Conservation (phyloP, 2,113 vertebrate species). For the Emydocephalus ijimae region DNA sequence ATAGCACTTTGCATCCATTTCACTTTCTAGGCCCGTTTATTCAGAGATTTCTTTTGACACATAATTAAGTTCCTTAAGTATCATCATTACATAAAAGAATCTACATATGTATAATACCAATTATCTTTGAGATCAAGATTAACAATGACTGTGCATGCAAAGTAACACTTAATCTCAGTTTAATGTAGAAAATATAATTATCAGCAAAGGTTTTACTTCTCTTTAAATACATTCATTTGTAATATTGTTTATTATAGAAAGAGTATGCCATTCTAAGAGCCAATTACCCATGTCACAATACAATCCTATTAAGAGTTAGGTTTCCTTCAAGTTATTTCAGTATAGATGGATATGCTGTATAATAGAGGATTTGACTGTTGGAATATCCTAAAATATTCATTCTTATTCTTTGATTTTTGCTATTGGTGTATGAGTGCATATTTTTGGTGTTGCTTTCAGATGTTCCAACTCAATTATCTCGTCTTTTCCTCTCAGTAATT, state of each 20-base stretch:
- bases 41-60: neutral
- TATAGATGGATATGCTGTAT: neutral
- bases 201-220: neutral
- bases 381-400: neutral
- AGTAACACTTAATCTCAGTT: neutral
- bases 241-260: neutral
- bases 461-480: neutral
- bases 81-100: neutral
- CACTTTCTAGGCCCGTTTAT: neutral
- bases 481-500: neutral
- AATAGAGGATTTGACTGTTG: neutral
- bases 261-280: neutral
- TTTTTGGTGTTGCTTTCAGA: neutral
- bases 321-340: neutral
- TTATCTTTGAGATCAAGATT: neutral
- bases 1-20: neutral
- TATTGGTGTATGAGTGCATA: neutral
- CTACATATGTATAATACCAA: neutral
- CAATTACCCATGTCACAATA: neutral
- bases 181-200: neutral
- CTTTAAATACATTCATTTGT: neutral
- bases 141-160: neutral
- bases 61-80: neutral
- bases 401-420: neutral
- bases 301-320: neutral